Conservation (phyloP, 92 coral and sea anemone species). For the Anthopleura xanthogrammica region DNA sequence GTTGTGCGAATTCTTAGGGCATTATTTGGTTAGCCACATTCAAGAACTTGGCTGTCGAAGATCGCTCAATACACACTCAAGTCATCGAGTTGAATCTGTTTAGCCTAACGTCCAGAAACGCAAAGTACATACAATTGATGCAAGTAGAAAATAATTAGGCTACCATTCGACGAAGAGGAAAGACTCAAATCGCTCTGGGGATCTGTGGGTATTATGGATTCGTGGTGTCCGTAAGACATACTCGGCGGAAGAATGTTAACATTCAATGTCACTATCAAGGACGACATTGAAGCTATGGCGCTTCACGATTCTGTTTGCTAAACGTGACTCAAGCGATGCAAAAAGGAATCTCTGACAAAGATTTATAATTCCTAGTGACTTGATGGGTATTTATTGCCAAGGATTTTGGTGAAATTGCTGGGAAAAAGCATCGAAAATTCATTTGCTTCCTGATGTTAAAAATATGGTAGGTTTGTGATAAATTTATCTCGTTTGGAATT, state of each 20-base stretch:
- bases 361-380: background rate
- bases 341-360: background rate
- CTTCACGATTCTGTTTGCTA: slow-evolving; percentile 6
- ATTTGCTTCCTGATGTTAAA: background rate
- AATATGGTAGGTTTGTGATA: background rate
- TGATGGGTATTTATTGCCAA: background rate
- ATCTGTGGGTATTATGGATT: background rate
- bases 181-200: background rate
- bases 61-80: slow-evolving; percentile 6
- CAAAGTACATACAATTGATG: background rate
- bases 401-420: background rate
- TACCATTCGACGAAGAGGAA: background rate
- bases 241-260: background rate
- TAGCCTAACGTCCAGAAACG: background rate
- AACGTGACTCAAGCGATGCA: background rate
- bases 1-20: background rate
- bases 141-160: background rate
- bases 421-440: background rate
- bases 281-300: slow-evolving; percentile 1
- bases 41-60: slow-evolving; percentile 13
- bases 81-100: slow-evolving; percentile 1
- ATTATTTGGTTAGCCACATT: background rate
- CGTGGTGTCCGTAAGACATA: background rate
- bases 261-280: background rate
- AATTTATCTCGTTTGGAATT: background rate